phyloP scores from a whole-genome alignment of 2,113 vertebrate species.

The Strigops habroptila region DNA sequence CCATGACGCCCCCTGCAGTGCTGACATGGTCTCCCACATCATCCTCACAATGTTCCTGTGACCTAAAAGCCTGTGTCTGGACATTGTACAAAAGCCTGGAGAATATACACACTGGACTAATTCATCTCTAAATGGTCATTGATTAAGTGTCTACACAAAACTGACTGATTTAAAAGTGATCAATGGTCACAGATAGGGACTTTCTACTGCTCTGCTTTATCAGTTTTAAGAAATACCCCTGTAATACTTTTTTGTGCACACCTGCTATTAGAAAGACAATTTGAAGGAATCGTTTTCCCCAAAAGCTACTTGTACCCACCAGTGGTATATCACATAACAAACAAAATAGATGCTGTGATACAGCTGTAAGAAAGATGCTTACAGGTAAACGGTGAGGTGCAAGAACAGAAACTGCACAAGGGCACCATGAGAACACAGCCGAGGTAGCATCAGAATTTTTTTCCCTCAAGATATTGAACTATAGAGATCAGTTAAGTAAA shows the following conservation, averaged over 20 bases:
- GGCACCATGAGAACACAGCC: neutral
- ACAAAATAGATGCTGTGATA: neutral
- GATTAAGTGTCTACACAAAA: neutral
- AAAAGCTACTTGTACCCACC: neutral
- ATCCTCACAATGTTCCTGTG: neutral
- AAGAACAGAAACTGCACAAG: neutral
- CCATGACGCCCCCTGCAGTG: neutral
- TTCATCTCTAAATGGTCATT: neutral
- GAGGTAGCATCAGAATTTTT: neutral
- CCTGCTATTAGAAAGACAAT: neutral
- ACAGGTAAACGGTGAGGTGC: accelerated
- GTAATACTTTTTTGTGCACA: neutral
- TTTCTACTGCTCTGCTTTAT: neutral
- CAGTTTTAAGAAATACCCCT: neutral
- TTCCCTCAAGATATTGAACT: neutral
- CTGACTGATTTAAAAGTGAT: neutral
- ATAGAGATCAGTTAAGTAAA: neutral
- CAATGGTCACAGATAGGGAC: neutral
- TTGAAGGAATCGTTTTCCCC: neutral
- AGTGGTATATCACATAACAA: neutral
- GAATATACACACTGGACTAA: neutral
- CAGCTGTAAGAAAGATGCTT: neutral
- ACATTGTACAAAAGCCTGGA: neutral
- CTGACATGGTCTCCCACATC: neutral
- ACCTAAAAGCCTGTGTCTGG: neutral